These are phyloP conservation scores for Acanthosoma haemorrhoidale DNA, from an alignment of 2,888 invertebrate genomes.

Conservation along the genomic window DNA sequence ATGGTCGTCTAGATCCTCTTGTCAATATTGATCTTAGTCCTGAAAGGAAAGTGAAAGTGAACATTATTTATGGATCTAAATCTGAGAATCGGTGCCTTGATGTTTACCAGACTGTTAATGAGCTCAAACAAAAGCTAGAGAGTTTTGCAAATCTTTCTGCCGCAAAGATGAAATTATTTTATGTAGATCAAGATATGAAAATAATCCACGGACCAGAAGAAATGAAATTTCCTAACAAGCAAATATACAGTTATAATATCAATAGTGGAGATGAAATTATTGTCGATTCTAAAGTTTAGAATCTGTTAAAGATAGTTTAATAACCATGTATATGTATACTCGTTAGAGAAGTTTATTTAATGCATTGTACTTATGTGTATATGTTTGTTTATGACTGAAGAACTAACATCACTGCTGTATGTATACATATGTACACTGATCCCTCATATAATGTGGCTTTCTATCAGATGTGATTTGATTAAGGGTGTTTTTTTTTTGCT, in stretches of 20 bases:
- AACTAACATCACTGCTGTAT: neutral
- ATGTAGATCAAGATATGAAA: constrained; percentile 68
- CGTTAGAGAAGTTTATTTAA: neutral
- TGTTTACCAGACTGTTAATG: constrained; percentile 61
- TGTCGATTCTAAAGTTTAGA: constrained; percentile 64
- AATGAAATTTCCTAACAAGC: constrained; percentile 82
- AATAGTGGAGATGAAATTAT: constrained; percentile 85
- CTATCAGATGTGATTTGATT: too few species aligned
- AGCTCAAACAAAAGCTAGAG: constrained; percentile 74
- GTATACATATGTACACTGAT: too few species aligned
- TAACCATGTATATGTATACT: neutral
- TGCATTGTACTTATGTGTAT: constrained; percentile 4
- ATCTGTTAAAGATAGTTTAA: neutral
- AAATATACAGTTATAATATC: constrained; percentile 86
- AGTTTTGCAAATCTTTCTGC: constrained; percentile 74
- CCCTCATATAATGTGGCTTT: too few species aligned
- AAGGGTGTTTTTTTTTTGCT: too few species aligned
- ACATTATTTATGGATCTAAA: constrained; percentile 64
- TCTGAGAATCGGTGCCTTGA: constrained; percentile 58
- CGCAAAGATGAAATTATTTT: constrained; percentile 80
- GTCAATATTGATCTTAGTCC: constrained; percentile 82
- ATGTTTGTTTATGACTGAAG: neutral
- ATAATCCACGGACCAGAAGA: constrained; percentile 68
- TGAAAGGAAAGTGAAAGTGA: constrained; percentile 79
- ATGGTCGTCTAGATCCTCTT: constrained; percentile 85